Percentiles rank a stretch among this genome's conserved stretches.
Conservation (phyloP, 2,113 vertebrate species). For the Corvus moneduloides region DNA sequence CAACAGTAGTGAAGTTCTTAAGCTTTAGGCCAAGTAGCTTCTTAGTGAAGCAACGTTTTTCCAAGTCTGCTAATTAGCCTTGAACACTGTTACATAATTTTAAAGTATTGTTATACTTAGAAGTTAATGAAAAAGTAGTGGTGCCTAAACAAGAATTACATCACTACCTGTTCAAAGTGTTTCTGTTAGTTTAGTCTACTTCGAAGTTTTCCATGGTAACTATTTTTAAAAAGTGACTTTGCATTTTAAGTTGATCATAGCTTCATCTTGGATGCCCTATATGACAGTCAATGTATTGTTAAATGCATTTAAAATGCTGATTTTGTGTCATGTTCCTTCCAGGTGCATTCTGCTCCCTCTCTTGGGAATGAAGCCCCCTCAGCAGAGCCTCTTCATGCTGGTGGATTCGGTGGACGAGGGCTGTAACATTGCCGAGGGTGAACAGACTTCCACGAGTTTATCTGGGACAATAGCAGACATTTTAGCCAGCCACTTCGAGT, state of each 20-base stretch:
- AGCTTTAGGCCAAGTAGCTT: not conserved
- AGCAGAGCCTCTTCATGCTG: conserved; percentile 88
- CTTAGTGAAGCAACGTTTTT: not conserved
- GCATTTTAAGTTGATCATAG: not conserved
- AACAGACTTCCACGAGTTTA: conserved; percentile 78
- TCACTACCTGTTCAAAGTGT: not conserved
- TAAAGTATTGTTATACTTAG: not conserved
- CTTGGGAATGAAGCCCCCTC: conserved; percentile 85
- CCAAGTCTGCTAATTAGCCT: not conserved
- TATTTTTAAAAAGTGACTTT: not conserved
- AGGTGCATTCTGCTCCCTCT: conserved; percentile 93
- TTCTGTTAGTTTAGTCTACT: not conserved
- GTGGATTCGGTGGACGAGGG: conserved; percentile 95
- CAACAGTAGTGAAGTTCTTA: not conserved
- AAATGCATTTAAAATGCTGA: not conserved
- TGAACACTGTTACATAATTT: not conserved
- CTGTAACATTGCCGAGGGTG: conserved; percentile 80
- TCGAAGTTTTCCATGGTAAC: not conserved
- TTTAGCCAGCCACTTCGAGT: conserved; percentile 90
- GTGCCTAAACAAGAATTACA: not conserved
- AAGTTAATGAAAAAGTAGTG: not conserved
- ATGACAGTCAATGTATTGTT: not conserved
- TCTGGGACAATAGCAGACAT: conserved; percentile 92
- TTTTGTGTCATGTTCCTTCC: not conserved
- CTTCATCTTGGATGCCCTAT: not conserved